Evolutionary conservation across 2,888 invertebrate species (phyloP).

Genomic region (Sminthurides aquaticus): DNA sequence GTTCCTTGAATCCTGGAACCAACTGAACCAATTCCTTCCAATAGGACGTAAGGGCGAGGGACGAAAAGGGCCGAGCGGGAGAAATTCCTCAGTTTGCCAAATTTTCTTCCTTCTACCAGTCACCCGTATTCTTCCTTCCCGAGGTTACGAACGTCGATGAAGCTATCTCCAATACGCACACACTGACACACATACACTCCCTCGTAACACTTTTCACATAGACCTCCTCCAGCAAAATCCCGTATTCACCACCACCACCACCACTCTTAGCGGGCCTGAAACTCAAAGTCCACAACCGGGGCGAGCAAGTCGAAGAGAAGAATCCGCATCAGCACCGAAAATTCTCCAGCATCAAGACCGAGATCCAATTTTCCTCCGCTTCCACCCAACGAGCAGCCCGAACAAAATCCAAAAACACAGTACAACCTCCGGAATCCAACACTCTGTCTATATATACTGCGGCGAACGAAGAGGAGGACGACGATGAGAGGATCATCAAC

Average conservation of each 20-base stretch:
- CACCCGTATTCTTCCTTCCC: neutral
- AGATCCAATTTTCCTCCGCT: neutral
- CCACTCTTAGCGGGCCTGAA: no score
- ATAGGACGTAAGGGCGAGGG: neutral
- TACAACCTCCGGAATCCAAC: neutral
- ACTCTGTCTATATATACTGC: neutral
- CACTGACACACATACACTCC: neutral
- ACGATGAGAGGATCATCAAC: no score
- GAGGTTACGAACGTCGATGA: no score
- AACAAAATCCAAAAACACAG: neutral
- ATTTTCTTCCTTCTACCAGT: neutral
- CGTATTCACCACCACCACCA: no score
- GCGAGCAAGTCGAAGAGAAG: no score
- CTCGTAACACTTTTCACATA: no score
- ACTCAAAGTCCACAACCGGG: no score
- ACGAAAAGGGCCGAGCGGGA: neutral
- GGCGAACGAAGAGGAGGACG: no score
- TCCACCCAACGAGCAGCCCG: neutral
- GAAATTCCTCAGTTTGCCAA: neutral
- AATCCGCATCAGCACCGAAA: no score
- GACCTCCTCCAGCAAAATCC: no score
- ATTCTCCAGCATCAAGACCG: neutral
- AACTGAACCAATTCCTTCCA: slow-evolving; percentile 14
- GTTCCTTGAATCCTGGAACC: slow-evolving; percentile 21
- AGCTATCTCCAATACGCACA: neutral